Conservation (phyloP, 2,113 vertebrate genomes). For the Epinephelus lanceolatus region DNA sequence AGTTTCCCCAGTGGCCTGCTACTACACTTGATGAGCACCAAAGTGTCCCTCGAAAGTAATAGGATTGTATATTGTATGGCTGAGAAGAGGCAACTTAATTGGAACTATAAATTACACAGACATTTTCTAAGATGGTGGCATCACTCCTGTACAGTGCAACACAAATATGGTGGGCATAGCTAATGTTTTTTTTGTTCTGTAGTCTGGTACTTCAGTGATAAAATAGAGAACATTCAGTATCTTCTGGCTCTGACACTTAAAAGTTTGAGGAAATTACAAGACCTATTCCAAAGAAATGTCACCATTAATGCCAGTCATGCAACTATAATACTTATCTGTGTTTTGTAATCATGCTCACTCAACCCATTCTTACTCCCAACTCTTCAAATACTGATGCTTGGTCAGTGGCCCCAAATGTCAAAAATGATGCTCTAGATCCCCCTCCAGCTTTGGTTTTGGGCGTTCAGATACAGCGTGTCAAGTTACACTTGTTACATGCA, state of each 20-base stretch:
- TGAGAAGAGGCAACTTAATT: conserved; percentile 23
- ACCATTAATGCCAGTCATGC: neutral
- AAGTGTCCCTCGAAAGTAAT: neutral
- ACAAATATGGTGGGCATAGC: conserved; percentile 20
- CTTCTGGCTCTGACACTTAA: neutral
- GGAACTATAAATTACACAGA: conserved; percentile 39
- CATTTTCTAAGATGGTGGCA: conserved; percentile 14
- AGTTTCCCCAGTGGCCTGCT: conserved; percentile 12
- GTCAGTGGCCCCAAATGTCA: no score
- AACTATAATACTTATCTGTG: no score
- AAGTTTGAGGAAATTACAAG: neutral
- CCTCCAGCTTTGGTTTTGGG: no score
- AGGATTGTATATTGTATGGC: conserved; percentile 24
- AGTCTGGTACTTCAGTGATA: neutral
- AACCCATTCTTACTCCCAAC: no score
- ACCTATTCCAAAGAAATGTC: neutral
- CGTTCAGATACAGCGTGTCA: no score
- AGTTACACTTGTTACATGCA: no score
- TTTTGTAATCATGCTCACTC: no score
- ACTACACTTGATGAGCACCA: conserved; percentile 5
- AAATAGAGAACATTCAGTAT: neutral
- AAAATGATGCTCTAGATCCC: no score
- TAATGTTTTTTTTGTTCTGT: conserved; percentile 26
- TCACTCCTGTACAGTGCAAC: conserved; percentile 24
- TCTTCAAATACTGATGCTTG: no score